Conservation (phyloP, 2,888 invertebrate genomes). For the Teinopalpus imperialis region DNA sequence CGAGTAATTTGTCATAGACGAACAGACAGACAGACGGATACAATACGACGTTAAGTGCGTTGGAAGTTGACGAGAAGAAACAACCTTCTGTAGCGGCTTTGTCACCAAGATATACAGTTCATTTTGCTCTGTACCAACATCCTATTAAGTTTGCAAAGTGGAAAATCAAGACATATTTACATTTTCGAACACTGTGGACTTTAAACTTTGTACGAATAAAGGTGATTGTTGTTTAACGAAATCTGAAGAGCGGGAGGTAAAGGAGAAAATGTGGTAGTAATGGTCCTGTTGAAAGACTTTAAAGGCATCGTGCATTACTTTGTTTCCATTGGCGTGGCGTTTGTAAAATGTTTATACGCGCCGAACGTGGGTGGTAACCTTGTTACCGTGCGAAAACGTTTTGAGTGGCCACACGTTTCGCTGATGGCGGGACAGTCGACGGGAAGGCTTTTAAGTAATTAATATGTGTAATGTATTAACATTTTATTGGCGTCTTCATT, state of each 20-base stretch:
- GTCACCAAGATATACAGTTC: slow-evolving; percentile 6
- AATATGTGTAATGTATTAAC: not conserved
- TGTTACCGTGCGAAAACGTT: not conserved
- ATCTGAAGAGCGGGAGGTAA: not conserved
- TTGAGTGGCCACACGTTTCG: not conserved
- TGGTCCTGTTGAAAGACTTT: slow-evolving; percentile 18
- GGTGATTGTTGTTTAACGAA: not conserved
- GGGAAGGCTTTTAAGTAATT: slow-evolving; percentile 18
- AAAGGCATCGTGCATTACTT: slow-evolving; percentile 11
- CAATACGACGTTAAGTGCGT: slow-evolving; percentile 37
- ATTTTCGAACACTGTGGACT: not conserved
- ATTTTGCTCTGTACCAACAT: slow-evolving; percentile 8
- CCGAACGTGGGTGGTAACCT: not conserved
- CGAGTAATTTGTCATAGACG: slow-evolving; percentile 63
- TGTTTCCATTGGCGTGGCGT: slow-evolving; percentile 10
- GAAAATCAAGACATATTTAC: slow-evolving; percentile 16
- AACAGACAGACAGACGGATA: slow-evolving; percentile 53
- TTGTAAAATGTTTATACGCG: slow-evolving; percentile 10
- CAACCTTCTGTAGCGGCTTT: not conserved
- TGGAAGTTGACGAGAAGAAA: not conserved
- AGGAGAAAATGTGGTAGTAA: slow-evolving; percentile 16
- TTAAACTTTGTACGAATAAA: not conserved
- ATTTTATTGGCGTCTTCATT: too few relatives aligned
- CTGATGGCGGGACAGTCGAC: not conserved
- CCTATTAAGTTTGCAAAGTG: slow-evolving; percentile 9